Conservation (phyloP, 2,888 invertebrate genomes). For the Aethes cnicana region DNA sequence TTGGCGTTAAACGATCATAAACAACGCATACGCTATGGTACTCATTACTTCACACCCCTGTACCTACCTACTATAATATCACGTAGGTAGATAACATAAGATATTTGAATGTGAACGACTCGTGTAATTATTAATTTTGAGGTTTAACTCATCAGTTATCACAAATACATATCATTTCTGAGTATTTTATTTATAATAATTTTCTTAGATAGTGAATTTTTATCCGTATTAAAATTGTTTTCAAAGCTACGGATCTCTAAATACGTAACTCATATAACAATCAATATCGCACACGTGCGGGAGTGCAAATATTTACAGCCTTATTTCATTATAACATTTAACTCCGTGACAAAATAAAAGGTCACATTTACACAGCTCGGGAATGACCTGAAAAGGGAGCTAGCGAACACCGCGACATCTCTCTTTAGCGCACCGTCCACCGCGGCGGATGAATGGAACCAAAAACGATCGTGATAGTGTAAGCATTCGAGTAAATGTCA, state of each 20-base stretch:
- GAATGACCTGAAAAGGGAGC: constrained; percentile 28
- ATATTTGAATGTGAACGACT: no score
- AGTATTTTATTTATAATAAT: no score
- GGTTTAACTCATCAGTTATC: no score
- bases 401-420: constrained; percentile 39
- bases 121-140: no score
- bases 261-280: constrained; percentile 46
- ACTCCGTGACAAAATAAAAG: constrained; percentile 63
- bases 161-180: no score
- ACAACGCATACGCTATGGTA: no score
- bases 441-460: constrained; percentile 48
- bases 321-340: constrained; percentile 64
- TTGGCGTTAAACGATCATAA: no score
- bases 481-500: constrained; percentile 62
- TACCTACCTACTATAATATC: no score
- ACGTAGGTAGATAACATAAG: no score
- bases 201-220: no score
- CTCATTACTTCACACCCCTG: no score
- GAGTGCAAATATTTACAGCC: constrained; percentile 54
- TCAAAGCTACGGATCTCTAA: constrained; percentile 58
- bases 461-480: constrained; percentile 54
- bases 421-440: constrained; percentile 49
- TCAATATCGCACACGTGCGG: constrained; percentile 52
- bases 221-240: constrained; percentile 54
- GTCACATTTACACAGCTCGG: constrained; percentile 69